These are phyloP conservation scores for Agonopterix subpropinquella DNA, from an alignment of 2,888 invertebrate species.

Conservation along the genomic window DNA sequence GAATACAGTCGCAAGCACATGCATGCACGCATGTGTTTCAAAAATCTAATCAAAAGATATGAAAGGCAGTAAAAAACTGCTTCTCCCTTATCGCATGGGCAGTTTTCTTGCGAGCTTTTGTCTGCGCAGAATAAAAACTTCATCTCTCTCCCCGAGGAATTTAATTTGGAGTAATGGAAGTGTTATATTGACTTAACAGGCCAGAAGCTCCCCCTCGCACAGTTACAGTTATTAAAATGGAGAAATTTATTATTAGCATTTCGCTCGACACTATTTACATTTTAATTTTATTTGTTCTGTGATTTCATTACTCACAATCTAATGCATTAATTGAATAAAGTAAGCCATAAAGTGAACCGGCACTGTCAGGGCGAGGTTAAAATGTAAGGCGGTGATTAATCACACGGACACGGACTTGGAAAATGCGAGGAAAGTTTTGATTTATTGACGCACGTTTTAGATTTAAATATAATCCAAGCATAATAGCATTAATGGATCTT, in stretches of 20 bases:
- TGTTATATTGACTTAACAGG: slow-evolving; percentile 77
- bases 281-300: slow-evolving; percentile 75
- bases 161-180: slow-evolving; percentile 76
- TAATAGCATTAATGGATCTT: too few species aligned
- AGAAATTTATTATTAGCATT: slow-evolving; percentile 75
- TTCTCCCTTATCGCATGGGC: slow-evolving; percentile 34
- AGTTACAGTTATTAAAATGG: slow-evolving; percentile 76
- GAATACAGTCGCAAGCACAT: too few species aligned
- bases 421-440: background rate
- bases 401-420: slow-evolving; percentile 9
- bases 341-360: slow-evolving; percentile 27
- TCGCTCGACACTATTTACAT: slow-evolving; percentile 69
- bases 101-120: slow-evolving; percentile 52
- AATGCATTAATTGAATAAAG: slow-evolving; percentile 61
- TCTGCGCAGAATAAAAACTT: slow-evolving; percentile 69
- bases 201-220: slow-evolving; percentile 69
- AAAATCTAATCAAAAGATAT: slow-evolving; percentile 19
- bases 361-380: slow-evolving; percentile 21
- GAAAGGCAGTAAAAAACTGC: slow-evolving; percentile 15
- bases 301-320: slow-evolving; percentile 70
- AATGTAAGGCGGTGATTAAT: slow-evolving; percentile 36
- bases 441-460: slow-evolving; percentile 5
- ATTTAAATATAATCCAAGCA: too few species aligned
- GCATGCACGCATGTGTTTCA: background rate
- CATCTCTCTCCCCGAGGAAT: slow-evolving; percentile 73